A percentile compares a stretch with the other conserved stretches of the same genome.
phyloP scores from a whole-genome alignment of 2,113 vertebrate genomes.

The Formicarius rufipectus region DNA sequence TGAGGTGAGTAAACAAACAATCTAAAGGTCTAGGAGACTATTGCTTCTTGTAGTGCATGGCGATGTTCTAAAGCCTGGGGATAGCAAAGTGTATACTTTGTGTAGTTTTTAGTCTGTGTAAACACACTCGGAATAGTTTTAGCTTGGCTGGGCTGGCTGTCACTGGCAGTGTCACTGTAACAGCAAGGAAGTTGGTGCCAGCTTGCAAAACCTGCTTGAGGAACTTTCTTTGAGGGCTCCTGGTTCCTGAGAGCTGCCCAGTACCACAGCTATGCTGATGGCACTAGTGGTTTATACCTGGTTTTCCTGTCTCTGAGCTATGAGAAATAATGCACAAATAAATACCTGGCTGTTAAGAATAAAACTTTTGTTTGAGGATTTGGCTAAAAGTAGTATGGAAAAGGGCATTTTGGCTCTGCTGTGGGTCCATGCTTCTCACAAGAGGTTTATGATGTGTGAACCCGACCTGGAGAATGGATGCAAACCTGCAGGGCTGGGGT shows the following conservation, averaged over 20 bases:
- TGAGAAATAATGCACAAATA: not conserved
- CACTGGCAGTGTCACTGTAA: not conserved
- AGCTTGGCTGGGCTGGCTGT: not conserved
- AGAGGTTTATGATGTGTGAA: not conserved
- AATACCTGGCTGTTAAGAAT: not conserved
- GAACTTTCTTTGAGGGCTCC: not conserved
- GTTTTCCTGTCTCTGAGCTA: not conserved
- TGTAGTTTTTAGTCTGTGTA: not conserved
- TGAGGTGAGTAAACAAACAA: not conserved
- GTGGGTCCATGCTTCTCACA: accelerated
- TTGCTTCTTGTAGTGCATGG: not conserved
- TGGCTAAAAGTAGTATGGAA: not conserved
- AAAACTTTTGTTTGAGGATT: not conserved
- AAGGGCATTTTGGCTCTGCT: not conserved
- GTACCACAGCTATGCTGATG: conserved; percentile 9
- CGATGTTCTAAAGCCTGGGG: not conserved
- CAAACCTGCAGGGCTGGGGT: not conserved
- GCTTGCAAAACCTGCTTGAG: not conserved
- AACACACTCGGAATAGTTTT: not conserved
- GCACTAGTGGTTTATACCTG: not conserved
- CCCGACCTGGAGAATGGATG: not conserved
- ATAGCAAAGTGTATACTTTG: not conserved
- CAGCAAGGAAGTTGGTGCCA: not conserved
- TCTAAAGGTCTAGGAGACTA: not conserved
- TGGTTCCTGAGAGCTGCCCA: not conserved